Base-by-base conservation (phyloP, 1,140 invertebrate genomes). In the Scylla paramamosain region DNA sequence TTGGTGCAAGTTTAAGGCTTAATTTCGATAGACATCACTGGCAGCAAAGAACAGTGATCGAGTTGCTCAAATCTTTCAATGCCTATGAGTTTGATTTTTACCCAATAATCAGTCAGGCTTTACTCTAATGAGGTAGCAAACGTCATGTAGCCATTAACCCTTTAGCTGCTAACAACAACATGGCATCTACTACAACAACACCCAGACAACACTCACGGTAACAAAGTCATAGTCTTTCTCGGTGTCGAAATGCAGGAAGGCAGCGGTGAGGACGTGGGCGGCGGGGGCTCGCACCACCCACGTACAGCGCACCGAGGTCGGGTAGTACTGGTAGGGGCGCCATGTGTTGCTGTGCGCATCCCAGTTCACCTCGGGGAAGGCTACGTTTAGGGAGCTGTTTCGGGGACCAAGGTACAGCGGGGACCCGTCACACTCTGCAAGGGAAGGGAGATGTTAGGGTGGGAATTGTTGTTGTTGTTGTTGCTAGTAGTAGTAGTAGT, bases 351-450 rank as follows among this genome's bases (percentile, higher is more conserved):
- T 77, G 32, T 28, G 20, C 12, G 91, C 46, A 31, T 95, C 94
- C 82, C 82, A 92, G 59, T 95, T 95, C 29, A 77, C 94, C 91
- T 95, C 94, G 3, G 94, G 94, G 94, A 95, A 95, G 31, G 94
- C 94, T 20, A 95, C 25, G 59, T 95, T 82, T 0, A 91, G 52
- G 20, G 46, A 67, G 86, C 94, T 92, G 91, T 95, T 95, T 10
- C 25, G 25, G 1, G 90, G 46, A 14, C 32, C 82, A 29, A 95
- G 82, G 91, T 92, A 92, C 16, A 87, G 46, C 7, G 94, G 94
- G 10, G 39, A 20, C 14, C 91, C 91, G 8, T 91, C 67, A 28
- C 94, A 95, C 28, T 95, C 94, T 95, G 94, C 16, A 28, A 45
- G 16, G 31, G 39, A 31, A 31, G 20, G 46, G 0, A 86, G 59